A percentile compares a stretch with the other conserved stretches of the same genome.
phyloP scores from a whole-genome alignment of 2,888 invertebrate genomes.

The Pyrgus malvae region DNA sequence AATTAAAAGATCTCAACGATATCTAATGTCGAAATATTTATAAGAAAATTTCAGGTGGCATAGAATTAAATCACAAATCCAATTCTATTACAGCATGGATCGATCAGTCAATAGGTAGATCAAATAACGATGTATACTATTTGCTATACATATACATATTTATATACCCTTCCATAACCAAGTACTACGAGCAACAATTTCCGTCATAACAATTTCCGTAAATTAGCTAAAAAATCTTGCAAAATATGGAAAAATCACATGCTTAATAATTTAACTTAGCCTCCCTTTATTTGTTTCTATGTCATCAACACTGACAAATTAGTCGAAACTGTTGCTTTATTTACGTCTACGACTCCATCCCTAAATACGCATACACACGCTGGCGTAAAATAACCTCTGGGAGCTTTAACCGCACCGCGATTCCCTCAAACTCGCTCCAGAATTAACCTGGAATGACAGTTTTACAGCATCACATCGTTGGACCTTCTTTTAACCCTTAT shows the following conservation, averaged over 20 bases:
- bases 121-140: no score
- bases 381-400: constrained; percentile 10
- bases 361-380: constrained; percentile 5
- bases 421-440: constrained; percentile 28
- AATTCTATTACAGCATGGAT: no score
- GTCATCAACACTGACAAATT: constrained; percentile 12
- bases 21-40: not conserved
- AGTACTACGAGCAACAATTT: no score
- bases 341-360: not conserved
- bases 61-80: no score
- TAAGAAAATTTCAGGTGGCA: no score
- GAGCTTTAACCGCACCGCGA: constrained; percentile 24
- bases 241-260: no score
- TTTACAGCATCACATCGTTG: constrained; percentile 20
- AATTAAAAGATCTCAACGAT: no score
- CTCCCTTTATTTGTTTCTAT: not conserved
- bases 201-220: no score
- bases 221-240: no score
- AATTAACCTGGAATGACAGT: constrained; percentile 33
- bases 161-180: no score
- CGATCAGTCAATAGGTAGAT: no score
- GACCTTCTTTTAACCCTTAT: constrained; percentile 1
- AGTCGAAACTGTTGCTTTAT: constrained; percentile 7
- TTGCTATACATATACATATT: no score
- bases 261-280: not conserved